Evolutionary conservation across 1,140 invertebrate species (phyloP).

Genomic region (Drosophila takahashii): DNA sequence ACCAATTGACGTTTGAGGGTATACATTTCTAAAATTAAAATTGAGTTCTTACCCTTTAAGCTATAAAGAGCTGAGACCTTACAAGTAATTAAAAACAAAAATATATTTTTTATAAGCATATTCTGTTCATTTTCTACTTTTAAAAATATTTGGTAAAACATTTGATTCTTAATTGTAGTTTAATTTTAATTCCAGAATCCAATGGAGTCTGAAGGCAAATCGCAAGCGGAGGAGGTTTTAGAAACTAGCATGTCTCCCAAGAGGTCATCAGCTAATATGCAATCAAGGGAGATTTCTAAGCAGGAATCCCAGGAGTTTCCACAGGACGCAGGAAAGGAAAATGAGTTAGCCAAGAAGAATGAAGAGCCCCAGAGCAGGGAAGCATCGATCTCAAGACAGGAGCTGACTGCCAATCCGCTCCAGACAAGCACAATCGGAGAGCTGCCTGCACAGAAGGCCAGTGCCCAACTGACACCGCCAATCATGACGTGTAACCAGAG

Average conservation of each 20-base stretch:
- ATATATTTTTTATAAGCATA: no score
- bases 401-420: not conserved
- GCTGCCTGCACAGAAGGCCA: constrained; percentile 11
- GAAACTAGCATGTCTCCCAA: not conserved
- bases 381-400: not conserved
- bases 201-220: constrained; percentile 4
- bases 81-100: no score
- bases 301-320: not conserved
- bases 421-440: constrained; percentile 25
- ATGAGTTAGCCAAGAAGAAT: not conserved
- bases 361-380: not conserved
- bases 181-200: constrained; percentile 3
- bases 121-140: no score
- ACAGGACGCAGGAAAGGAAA: not conserved
- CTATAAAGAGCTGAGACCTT: not conserved
- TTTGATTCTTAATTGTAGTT: not conserved
- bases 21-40: not conserved
- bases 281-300: not conserved
- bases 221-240: not conserved
- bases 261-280: not conserved
- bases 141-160: no score
- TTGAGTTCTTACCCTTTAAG: no score
- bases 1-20: not conserved
- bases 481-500: constrained; percentile 65
- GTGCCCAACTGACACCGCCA: constrained; percentile 32